Conservation (phyloP, 2,797 vertebrate genomes). For the Parotocinclus haroldoi region DNA sequence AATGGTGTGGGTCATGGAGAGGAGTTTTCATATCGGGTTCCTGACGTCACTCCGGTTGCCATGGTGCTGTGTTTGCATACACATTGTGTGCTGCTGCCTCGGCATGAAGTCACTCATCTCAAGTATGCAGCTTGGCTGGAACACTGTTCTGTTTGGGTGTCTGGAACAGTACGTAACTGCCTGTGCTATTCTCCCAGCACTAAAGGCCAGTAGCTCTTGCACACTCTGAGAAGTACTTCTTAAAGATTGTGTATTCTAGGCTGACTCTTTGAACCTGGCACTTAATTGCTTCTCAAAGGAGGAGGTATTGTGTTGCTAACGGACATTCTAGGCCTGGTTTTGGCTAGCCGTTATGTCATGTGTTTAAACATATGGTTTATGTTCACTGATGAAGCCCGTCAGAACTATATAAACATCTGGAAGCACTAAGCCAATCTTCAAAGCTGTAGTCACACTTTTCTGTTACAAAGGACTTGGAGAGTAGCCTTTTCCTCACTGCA, state of each 20-base stretch:
- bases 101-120: slow-evolving; percentile 72
- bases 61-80: slow-evolving; percentile 51
- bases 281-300: no score
- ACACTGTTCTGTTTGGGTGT: slow-evolving; percentile 81
- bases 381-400: slow-evolving; percentile 2
- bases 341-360: not conserved
- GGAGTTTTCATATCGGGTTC: slow-evolving; percentile 40
- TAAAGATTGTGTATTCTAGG: no score
- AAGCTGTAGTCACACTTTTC: slow-evolving; percentile 6
- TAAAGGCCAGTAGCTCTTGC: slow-evolving; percentile 41
- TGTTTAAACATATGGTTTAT: slow-evolving; percentile 2
- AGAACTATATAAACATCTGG: slow-evolving; percentile 30
- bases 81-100: slow-evolving; percentile 41
- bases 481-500: slow-evolving; percentile 4
- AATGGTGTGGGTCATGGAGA: slow-evolving; percentile 32
- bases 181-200: slow-evolving; percentile 40
- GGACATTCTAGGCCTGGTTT: no score
- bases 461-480: slow-evolving; percentile 8
- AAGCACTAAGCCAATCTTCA: not conserved
- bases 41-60: slow-evolving; percentile 46
- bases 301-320: no score
- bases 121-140: slow-evolving; percentile 82
- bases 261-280: no score
- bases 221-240: slow-evolving; percentile 9
- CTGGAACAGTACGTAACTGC: slow-evolving; percentile 69